Conservation (phyloP, 1,140 invertebrate species). For the Acromyrmex heyeri region DNA sequence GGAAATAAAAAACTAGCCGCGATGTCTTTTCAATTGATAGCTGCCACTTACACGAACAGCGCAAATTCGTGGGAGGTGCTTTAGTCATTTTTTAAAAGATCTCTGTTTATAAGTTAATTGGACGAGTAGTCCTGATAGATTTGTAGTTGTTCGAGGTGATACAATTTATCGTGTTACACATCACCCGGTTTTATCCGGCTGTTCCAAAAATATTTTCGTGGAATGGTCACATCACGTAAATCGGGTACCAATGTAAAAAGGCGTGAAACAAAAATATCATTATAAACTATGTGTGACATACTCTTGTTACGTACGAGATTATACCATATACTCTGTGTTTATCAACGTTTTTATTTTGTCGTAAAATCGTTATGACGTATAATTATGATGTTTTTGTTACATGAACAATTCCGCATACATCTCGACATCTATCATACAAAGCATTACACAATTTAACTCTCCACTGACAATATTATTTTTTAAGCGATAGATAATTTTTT, state of each 20-base stretch:
- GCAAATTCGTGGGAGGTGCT: not conserved
- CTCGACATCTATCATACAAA: not conserved
- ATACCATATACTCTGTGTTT: not conserved
- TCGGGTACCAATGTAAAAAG: not conserved
- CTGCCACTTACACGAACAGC: conserved; percentile 30
- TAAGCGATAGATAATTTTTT: too few relatives aligned
- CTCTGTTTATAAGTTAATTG: conserved; percentile 34
- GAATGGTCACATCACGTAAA: conserved; percentile 18
- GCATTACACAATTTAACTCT: not conserved
- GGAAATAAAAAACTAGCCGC: conserved; percentile 24
- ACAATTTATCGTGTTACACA: conserved; percentile 26
- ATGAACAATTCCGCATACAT: not conserved
- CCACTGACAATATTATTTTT: too few relatives aligned
- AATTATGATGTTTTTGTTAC: not conserved
- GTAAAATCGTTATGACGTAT: not conserved
- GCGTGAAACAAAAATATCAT: conserved; percentile 1
- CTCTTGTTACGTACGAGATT: not conserved
- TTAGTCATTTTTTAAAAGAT: conserved; percentile 37
- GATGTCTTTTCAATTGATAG: conserved; percentile 34
- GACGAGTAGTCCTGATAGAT: conserved; percentile 12
- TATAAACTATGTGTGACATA: conserved; percentile 23
- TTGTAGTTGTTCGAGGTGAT: not conserved
- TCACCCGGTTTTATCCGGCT: not conserved
- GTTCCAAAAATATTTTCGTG: conserved; percentile 6
- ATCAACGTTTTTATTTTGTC: not conserved